Conservation (phyloP, 1,140 invertebrate species). For the Stratiolaelaps scimitus region DNA sequence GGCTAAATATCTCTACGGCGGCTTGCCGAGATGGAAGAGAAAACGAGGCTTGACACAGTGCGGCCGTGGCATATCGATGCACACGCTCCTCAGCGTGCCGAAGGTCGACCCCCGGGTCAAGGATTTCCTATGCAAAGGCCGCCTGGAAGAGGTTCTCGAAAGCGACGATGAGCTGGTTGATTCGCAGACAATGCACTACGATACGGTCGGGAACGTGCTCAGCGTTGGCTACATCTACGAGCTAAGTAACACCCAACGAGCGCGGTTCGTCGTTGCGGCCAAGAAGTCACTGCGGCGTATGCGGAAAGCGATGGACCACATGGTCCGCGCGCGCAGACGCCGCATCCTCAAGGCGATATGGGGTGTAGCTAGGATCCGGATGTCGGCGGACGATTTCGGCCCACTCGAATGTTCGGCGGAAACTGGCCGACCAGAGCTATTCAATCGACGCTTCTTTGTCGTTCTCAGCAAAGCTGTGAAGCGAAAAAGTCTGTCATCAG, state of each 20-base stretch:
- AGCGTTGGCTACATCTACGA: conserved; percentile 16
- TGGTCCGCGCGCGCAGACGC: not conserved
- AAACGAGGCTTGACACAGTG: not conserved
- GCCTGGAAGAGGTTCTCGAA: not conserved
- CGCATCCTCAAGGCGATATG: not conserved
- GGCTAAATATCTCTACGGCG: not conserved
- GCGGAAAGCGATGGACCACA: not conserved
- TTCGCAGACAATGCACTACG: not conserved
- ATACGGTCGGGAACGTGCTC: not conserved
- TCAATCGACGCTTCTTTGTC: conserved; percentile 13
- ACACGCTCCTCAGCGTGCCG: not conserved
- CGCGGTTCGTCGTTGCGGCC: not conserved
- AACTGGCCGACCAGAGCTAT: conserved; percentile 2
- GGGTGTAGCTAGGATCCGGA: not conserved
- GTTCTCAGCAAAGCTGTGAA: not conserved
- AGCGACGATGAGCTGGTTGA: not conserved
- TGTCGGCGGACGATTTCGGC: not conserved
- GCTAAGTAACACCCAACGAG: not conserved
- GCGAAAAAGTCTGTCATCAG: not conserved
- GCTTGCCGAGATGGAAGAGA: not conserved
- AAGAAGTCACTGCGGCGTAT: not conserved
- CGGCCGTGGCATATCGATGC: not conserved
- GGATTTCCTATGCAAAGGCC: not conserved
- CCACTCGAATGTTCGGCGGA: not conserved
- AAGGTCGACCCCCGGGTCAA: not conserved